Evolutionary conservation across 2,113 vertebrate species (phyloP).

Genomic region (Oncorhynchus gorbuscha): DNA sequence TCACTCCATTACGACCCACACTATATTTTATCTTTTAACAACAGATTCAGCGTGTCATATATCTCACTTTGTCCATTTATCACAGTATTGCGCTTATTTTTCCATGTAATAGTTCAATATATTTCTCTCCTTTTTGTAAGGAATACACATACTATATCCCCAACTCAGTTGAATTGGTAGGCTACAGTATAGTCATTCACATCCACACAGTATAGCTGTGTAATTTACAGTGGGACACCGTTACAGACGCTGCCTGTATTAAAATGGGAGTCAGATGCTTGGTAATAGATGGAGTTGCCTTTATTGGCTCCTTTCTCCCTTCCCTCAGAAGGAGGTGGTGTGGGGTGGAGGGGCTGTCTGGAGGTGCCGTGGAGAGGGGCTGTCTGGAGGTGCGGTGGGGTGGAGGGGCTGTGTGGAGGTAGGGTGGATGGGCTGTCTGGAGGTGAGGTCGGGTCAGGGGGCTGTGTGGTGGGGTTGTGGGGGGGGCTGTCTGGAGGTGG

Average conservation of each 20-base stretch:
- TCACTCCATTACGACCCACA: background rate
- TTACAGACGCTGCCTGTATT: background rate
- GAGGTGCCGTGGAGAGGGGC: too few species aligned
- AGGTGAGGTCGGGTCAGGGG: slow-evolving; percentile 26
- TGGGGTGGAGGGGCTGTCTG: too few species aligned
- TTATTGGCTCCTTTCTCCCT: slow-evolving; percentile 28
- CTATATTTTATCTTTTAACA: background rate
- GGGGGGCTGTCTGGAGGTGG: too few species aligned
- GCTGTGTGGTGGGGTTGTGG: background rate
- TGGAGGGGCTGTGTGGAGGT: slow-evolving; percentile 15
- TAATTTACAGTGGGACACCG: slow-evolving; percentile 3
- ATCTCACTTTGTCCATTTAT: background rate
- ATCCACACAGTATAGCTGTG: slow-evolving; percentile 4
- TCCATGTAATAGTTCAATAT: too few species aligned
- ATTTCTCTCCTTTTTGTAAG: too few species aligned
- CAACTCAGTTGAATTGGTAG: background rate
- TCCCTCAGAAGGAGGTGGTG: background rate
- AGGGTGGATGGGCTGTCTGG: background rate
- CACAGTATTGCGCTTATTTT: background rate
- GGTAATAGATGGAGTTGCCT: slow-evolving; percentile 36
- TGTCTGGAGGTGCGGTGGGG: slow-evolving; percentile 24
- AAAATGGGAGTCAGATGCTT: slow-evolving; percentile 31
- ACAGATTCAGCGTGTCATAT: background rate
- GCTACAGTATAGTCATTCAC: background rate
- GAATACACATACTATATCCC: background rate